Percentiles rank a stretch among this genome's conserved stretches.
Conservation (phyloP, 2,888 invertebrate genomes). For the Trichogramma dendrolimi region DNA sequence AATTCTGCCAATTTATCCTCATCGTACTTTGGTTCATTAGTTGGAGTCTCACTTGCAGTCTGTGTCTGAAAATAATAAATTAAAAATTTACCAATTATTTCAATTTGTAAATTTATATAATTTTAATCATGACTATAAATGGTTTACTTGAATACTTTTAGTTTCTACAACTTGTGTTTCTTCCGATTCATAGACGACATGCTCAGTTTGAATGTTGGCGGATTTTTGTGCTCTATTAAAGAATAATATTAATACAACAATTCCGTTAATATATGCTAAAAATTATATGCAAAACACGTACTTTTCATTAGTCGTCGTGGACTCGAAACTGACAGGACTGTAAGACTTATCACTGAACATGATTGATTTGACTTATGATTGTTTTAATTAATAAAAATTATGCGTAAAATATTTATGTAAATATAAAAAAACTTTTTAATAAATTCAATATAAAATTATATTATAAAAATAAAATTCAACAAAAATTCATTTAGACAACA, state of each 20-base stretch:
- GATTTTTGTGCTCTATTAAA: slow-evolving; percentile 37
- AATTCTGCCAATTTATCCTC: slow-evolving; percentile 44
- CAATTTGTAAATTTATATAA: slow-evolving; percentile 3
- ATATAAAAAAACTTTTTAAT: too few relatives aligned
- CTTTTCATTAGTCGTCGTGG: slow-evolving; percentile 40
- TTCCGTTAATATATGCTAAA: slow-evolving; percentile 4
- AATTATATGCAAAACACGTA: slow-evolving; percentile 21
- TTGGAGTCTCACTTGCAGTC: slow-evolving; percentile 33
- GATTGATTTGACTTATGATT: not conserved
- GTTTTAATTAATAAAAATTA: too few relatives aligned
- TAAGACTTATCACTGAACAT: slow-evolving; percentile 43
- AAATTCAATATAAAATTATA: too few relatives aligned
- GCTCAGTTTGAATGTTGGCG: slow-evolving; percentile 42
- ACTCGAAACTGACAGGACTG: slow-evolving; percentile 42
- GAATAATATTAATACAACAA: slow-evolving; percentile 2
- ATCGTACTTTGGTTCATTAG: slow-evolving; percentile 36
- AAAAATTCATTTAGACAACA: too few relatives aligned
- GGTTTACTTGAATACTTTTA: slow-evolving; percentile 37
- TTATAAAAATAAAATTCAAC: too few relatives aligned
- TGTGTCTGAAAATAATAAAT: slow-evolving; percentile 40
- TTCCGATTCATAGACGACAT: slow-evolving; percentile 35
- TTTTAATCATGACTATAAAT: slow-evolving; percentile 1
- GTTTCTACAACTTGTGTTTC: slow-evolving; percentile 39
- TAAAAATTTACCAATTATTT: not conserved
- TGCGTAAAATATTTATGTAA: too few relatives aligned